A percentile compares a stretch with the other conserved stretches of the same genome.
Conservation (phyloP, 1,140 invertebrate species). For the Antheraea mylitta region DNA sequence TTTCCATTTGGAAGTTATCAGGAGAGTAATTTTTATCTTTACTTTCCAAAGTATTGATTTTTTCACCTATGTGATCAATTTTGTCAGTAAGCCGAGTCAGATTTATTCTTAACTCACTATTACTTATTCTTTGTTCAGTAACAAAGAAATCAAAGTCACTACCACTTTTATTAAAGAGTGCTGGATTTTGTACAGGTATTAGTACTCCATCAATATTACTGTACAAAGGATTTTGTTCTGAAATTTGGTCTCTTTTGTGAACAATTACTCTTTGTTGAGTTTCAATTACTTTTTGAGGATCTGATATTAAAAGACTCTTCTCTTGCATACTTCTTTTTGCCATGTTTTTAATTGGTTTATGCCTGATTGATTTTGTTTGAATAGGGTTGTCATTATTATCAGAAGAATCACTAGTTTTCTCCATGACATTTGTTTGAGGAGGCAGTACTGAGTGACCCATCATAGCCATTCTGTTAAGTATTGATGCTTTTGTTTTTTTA, state of each 20-base stretch:
- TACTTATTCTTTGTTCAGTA: slow-evolving; percentile 64
- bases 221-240: slow-evolving; percentile 24
- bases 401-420: slow-evolving; percentile 53
- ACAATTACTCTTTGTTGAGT: slow-evolving; percentile 21
- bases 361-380: slow-evolving; percentile 37
- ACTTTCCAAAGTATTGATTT: slow-evolving; percentile 35
- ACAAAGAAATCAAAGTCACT: slow-evolving; percentile 50
- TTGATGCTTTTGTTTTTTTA: slow-evolving; percentile 56
- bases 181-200: slow-evolving; percentile 36
- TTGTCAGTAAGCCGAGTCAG: slow-evolving; percentile 59
- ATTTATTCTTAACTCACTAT: slow-evolving; percentile 65
- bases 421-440: slow-evolving; percentile 24
- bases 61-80: slow-evolving; percentile 50
- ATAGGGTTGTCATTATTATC: slow-evolving; percentile 41
- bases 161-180: slow-evolving; percentile 19
- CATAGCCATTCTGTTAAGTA: slow-evolving; percentile 65
- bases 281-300: slow-evolving; percentile 28
- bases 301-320: slow-evolving; percentile 21
- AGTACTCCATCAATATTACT: slow-evolving; percentile 33
- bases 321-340: slow-evolving; percentile 34
- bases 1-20: slow-evolving; percentile 42
- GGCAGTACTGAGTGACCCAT: slow-evolving; percentile 68
- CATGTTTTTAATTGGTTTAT: slow-evolving; percentile 42
- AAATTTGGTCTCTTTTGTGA: slow-evolving; percentile 21
- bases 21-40: slow-evolving; percentile 19